Percentiles rank a stretch among this genome's conserved stretches.
phyloP scores from a whole-genome alignment of 2,113 vertebrate genomes.

The Ptychochromis oligacanthus region DNA sequence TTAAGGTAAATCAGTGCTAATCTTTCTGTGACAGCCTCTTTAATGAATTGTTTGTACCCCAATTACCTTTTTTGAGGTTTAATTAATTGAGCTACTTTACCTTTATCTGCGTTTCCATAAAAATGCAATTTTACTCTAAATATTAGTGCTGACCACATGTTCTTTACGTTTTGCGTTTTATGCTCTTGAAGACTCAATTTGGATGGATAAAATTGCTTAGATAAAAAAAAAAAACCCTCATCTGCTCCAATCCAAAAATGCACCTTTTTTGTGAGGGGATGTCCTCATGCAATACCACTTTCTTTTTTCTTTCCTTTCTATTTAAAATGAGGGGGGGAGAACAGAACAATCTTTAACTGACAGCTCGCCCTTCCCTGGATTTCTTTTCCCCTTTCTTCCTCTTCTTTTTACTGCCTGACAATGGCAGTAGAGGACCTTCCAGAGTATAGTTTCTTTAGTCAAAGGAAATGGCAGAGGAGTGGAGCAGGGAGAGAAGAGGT shows the following conservation, averaged over 20 bases:
- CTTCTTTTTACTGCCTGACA: conserved; percentile 46
- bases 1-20: not conserved
- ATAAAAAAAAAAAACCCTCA: not conserved
- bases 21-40: not conserved
- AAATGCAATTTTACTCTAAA: not conserved
- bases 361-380: conserved; percentile 18
- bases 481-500: conserved; percentile 45
- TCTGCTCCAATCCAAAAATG: not conserved
- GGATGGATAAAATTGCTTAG: not conserved
- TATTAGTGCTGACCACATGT: not conserved
- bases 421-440: conserved; percentile 50
- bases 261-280: not conserved
- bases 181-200: not conserved
- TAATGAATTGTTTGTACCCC: not conserved
- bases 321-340: not conserved
- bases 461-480: conserved; percentile 63
- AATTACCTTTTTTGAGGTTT: not conserved
- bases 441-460: conserved; percentile 52
- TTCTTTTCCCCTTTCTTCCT: not conserved
- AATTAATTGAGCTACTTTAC: not conserved
- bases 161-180: not conserved
- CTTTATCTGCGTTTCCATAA: not conserved
- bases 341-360: conserved; percentile 26
- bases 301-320: not conserved
- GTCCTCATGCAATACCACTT: not conserved